phyloP scores from a whole-genome alignment of 2,888 invertebrate genomes.

The Calliphora vomitoria region DNA sequence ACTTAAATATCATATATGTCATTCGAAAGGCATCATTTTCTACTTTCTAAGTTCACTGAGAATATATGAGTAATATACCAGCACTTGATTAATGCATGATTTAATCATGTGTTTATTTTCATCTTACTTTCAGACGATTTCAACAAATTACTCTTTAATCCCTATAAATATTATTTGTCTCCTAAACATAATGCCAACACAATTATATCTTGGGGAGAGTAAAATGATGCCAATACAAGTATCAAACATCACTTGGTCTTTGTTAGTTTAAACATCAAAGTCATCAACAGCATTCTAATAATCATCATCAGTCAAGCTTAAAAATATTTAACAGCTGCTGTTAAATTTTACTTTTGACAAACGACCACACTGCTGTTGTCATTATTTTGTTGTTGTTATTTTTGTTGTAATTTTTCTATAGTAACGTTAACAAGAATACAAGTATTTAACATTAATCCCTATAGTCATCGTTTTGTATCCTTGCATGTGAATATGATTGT shows the following conservation, averaged over 20 bases:
- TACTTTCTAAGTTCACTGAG: too few species aligned
- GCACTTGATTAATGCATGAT: too few species aligned
- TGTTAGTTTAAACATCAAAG: background rate
- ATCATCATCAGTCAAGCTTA: conserved; percentile 1
- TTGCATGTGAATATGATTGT: background rate
- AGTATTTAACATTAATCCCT: background rate
- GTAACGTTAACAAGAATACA: background rate
- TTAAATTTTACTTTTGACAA: background rate
- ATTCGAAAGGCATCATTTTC: too few species aligned
- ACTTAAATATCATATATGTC: too few species aligned
- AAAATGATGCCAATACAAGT: background rate
- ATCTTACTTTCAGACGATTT: too few species aligned
- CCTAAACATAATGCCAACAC: background rate
- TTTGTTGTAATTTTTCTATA: background rate
- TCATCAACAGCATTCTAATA: background rate
- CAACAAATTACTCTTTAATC: too few species aligned
- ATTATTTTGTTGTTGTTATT: too few species aligned
- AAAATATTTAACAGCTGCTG: conserved; percentile 6
- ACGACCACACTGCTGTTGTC: background rate
- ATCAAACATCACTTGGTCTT: background rate
- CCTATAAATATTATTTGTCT: too few species aligned
- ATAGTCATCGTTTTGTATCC: background rate
- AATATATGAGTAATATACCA: too few species aligned
- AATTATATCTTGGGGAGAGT: background rate
- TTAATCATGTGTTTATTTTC: too few species aligned